phyloP scores from a whole-genome alignment of 2,113 vertebrate species.

The Nestor notabilis region DNA sequence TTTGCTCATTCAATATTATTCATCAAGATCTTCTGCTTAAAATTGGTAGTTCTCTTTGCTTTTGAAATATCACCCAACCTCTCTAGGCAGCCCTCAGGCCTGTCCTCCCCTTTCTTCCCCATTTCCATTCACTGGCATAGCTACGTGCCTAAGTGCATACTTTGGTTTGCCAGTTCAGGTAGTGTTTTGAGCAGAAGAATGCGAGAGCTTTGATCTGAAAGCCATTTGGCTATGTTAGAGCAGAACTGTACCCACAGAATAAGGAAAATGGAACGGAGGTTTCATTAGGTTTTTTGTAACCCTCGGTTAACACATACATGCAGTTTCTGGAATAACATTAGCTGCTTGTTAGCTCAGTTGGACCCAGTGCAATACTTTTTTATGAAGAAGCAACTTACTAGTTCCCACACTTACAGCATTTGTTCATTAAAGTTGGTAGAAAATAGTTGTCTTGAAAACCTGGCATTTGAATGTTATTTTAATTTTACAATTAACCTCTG shows the following conservation, averaged over 20 bases:
- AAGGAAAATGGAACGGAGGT: not conserved
- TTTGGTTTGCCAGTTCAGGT: not conserved
- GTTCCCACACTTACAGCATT: not conserved
- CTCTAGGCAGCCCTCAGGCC: not conserved
- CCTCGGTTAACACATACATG: not conserved
- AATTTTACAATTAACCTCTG: not conserved
- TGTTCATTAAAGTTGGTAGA: not conserved
- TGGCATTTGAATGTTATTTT: not conserved
- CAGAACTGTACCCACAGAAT: not conserved
- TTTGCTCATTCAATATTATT: not conserved
- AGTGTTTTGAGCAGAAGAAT: not conserved
- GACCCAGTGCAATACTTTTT: not conserved
- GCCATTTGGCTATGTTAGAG: not conserved
- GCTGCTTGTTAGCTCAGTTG: not conserved
- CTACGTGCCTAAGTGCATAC: accelerated
- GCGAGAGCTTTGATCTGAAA: not conserved
- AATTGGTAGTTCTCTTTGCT: not conserved
- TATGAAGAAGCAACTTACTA: not conserved
- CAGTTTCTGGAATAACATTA: not conserved
- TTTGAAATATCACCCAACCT: not conserved
- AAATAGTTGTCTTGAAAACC: not conserved
- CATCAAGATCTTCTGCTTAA: not conserved
- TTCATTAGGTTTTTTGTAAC: not conserved
- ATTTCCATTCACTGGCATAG: not conserved
- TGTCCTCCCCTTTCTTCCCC: not conserved